Base-by-base conservation (phyloP, 37 sponge, comb jelly and placozoan species). In the Chondrosia reniformis region DNA sequence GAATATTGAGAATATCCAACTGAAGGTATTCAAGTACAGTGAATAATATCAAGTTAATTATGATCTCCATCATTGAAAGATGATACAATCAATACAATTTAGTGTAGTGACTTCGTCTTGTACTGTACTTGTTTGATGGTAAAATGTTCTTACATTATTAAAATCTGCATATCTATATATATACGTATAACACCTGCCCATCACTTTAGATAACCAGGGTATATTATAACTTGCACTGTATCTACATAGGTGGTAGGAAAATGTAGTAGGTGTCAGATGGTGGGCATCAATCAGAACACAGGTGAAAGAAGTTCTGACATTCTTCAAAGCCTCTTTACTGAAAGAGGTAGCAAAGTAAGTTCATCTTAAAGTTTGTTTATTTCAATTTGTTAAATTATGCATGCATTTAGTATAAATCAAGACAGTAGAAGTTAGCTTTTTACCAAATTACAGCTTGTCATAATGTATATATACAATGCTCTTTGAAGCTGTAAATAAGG, bases 211-310 rank as follows among this genome's bases (percentile, higher is more conserved):
- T 8, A 56, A 2, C 58, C 58, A 12, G 32, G 46, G 17, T 17
- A 25, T 71, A 8, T 49, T 21, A 7, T 17, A 15, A 33, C 33
- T 24, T 34, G 3, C 19, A 0, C 63, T 33, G 2, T 10, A 31
- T 62, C 42, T 34, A 19, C 37, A 0, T 46, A 88, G 93, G 87
- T 86, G 33, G 55, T 56, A 7, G 90, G 87, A 3, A 17, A 13
- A 30, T 93, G 95, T 55, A 78, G 30, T 4, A 52, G 95, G 25
- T 94, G 95, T 72, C 88, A 87, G 41, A 82, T 90, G 83, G 56
- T 93, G 0, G 84, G 92, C 78, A 84, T 94, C 40, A 80, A 94
- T 76, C 92, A 81, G 36, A 49, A 15, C 0, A 86, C 81, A 12
- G 89, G 90, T 5, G 22, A 33, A 45, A 75, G 79, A 45, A 38